Conservation (phyloP, 2,888 invertebrate species). For the Ophion ellenae region DNA sequence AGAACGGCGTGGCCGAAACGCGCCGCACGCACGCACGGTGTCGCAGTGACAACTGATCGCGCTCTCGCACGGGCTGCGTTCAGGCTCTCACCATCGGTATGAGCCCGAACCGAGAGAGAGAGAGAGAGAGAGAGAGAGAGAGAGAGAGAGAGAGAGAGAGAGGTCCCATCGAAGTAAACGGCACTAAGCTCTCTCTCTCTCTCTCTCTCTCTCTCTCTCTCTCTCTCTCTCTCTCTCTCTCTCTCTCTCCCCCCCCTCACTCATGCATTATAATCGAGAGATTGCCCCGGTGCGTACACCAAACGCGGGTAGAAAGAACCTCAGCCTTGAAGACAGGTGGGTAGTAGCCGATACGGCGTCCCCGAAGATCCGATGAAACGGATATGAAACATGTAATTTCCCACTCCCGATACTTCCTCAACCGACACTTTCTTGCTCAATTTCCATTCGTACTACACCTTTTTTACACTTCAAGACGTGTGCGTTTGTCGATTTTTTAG, state of each 20-base stretch:
- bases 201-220: constrained; percentile 10
- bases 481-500: too few relatives aligned
- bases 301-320: constrained; percentile 48
- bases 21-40: constrained; percentile 70
- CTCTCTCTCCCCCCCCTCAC: constrained; percentile 63
- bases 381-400: constrained; percentile 16
- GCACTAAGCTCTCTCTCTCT: constrained; percentile 12
- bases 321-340: constrained; percentile 67
- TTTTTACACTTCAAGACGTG: background rate
- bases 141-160: constrained; percentile 61
- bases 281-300: constrained; percentile 7
- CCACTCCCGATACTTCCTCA: background rate
- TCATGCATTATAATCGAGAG: constrained; percentile 42
- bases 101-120: constrained; percentile 62
- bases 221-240: constrained; percentile 40
- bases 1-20: constrained; percentile 63
- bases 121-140: constrained; percentile 12
- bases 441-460: background rate
- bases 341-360: constrained; percentile 40
- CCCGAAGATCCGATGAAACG: background rate
- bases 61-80: constrained; percentile 43
- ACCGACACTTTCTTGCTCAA: background rate
- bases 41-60: constrained; percentile 79
- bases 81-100: constrained; percentile 61
- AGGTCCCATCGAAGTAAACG: constrained; percentile 70